Evolutionary conservation across 2,888 invertebrate species (phyloP), one percentile per base, ranked within the genome.

Genomic region (Leptothorax acervorum): DNA sequence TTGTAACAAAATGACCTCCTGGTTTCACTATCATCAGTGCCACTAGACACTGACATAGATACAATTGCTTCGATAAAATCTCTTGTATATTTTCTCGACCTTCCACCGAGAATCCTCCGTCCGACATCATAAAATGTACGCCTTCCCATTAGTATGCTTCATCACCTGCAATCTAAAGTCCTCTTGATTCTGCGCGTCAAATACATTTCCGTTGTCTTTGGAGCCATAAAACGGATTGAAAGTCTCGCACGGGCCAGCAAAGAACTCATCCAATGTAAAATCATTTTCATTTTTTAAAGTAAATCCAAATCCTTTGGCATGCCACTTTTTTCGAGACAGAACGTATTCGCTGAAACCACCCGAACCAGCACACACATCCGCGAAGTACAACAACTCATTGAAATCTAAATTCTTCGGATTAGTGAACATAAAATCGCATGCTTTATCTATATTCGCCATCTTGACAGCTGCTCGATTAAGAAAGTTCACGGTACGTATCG

Each of bases 311-410:
- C 99, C 99, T 95, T 99, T 99, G 12, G 98, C 97, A 88, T 96
- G 95, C 98, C 98, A 98, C 60, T 97, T 96, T 91, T 96, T 97
- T 81, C 97, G 96, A 96, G 97, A 99, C 3, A 99, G 95, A 75
- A 99, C 96, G 94, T 99, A 99, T 95, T 99, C 99, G 8, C 98
- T 98, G 95, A 99, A 99, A 0, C 99, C 99, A 12, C 99, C 99
- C 1, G 99, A 99, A 0, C 99, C 99, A n/a, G 99, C 99, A 95
- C 99, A 99, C 1, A 99, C 97, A 95, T 99, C 99, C 31, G 99
- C 99, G 95, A 99, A 99, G 95, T 99, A 99, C 42, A 97, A 93
- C 53, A 97, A 94, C 82, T 97, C 96, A 68, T 96, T 95, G 0
- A 60, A 0, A 1, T 82, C 23, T 2, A 91, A 66, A 9, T 85